phyloP scores from a whole-genome alignment of 2,113 vertebrate genomes.

The Eclectus roratus region DNA sequence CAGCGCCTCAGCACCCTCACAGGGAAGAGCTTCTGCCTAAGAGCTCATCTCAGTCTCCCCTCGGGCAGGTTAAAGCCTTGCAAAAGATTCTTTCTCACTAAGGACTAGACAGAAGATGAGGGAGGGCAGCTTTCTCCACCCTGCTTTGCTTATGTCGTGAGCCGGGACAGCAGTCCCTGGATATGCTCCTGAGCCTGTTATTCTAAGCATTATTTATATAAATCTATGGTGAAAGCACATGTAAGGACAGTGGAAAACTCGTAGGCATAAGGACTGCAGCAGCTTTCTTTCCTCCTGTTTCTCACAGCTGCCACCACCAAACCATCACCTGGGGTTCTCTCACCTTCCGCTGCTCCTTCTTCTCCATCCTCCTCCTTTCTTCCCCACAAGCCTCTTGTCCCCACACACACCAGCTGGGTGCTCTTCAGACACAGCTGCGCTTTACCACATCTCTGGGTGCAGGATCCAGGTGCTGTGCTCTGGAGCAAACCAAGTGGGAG shows the following conservation, averaged over 20 bases:
- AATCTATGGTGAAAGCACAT: accelerated
- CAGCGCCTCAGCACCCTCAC: no score
- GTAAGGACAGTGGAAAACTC: neutral
- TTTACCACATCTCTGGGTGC: accelerated
- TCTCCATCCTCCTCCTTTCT: neutral
- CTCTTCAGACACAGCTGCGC: accelerated
- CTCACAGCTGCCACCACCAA: neutral
- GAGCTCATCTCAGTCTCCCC: neutral
- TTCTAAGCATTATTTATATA: neutral
- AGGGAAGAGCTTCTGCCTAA: neutral
- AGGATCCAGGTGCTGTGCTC: neutral
- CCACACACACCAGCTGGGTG: accelerated
- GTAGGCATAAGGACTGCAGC: neutral
- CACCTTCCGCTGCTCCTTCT: neutral
- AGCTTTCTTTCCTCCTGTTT: neutral
- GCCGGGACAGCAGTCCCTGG: neutral
- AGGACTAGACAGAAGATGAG: neutral
- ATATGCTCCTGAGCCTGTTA: neutral
- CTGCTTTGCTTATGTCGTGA: neutral
- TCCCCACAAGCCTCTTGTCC: accelerated
- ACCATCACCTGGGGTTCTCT: neutral
- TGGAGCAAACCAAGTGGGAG: accelerated
- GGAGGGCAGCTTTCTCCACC: neutral
- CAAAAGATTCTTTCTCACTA: neutral
- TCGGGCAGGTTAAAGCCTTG: neutral